Evolutionary conservation across 2,888 invertebrate genomes (phyloP).

Genomic region (Ctena decussata): DNA sequence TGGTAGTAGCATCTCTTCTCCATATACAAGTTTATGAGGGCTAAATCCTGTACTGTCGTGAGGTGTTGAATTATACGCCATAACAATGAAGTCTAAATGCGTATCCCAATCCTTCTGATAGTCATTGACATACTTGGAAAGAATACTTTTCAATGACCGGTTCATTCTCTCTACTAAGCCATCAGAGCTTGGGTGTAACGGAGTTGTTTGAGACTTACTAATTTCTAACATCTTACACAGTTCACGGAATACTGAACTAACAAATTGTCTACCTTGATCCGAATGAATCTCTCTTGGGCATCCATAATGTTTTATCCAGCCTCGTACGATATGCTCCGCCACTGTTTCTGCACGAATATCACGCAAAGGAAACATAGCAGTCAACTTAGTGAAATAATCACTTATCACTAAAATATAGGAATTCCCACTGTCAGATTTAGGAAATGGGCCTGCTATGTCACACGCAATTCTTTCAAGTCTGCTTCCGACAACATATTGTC

Average conservation of each 20-base stretch:
- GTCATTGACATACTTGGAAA: background rate
- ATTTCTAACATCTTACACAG: background rate
- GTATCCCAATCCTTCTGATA: constrained; percentile 14
- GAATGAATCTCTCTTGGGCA: background rate
- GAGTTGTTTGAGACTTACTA: background rate
- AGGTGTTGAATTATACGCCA: background rate
- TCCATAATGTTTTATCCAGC: background rate
- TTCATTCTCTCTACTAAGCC: constrained; percentile 44
- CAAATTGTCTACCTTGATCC: constrained; percentile 10
- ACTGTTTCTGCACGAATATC: background rate
- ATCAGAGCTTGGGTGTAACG: constrained; percentile 2
- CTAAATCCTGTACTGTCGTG: background rate
- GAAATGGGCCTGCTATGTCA: background rate
- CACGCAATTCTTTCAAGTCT: background rate
- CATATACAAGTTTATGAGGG: background rate
- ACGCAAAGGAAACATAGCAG: background rate
- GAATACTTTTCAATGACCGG: background rate
- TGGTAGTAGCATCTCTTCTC: background rate
- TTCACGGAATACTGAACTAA: background rate
- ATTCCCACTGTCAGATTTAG: constrained; percentile 1
- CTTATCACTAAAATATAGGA: background rate
- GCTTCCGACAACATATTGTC: background rate
- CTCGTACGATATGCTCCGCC: constrained; percentile 4
- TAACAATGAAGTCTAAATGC: constrained; percentile 4
- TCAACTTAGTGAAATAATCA: background rate